phyloP scores from a whole-genome alignment of 2,888 invertebrate genomes.

The Mystacides longicornis region DNA sequence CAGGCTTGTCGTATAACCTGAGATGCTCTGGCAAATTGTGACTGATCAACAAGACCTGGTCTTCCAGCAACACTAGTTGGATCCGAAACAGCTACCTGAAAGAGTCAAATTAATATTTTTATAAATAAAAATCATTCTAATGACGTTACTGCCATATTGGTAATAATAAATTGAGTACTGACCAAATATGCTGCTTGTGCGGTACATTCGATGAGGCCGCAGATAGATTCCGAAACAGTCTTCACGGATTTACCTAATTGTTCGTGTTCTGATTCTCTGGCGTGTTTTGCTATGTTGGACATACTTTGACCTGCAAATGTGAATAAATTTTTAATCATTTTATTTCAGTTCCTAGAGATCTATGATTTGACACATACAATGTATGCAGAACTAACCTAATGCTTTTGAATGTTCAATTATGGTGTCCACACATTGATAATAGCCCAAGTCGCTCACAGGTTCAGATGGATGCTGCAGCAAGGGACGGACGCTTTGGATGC shows the following conservation, averaged over 20 bases:
- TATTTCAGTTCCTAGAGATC: not conserved
- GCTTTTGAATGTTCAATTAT: slow-evolving; percentile 84
- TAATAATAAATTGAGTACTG: slow-evolving; percentile 14
- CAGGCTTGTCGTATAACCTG: slow-evolving; percentile 89
- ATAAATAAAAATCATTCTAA: too few relatives aligned
- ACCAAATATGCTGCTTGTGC: slow-evolving; percentile 91
- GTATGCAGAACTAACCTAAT: slow-evolving; percentile 42
- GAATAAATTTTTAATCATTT: slow-evolving; percentile 12
- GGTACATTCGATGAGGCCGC: slow-evolving; percentile 85
- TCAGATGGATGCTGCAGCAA: slow-evolving; percentile 80
- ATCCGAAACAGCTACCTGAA: slow-evolving; percentile 82
- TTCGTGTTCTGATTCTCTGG: slow-evolving; percentile 79
- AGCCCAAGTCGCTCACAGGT: slow-evolving; percentile 80
- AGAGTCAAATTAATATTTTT: too few relatives aligned
- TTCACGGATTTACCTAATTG: slow-evolving; percentile 78
- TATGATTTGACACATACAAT: too few relatives aligned
- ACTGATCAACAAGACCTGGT: slow-evolving; percentile 82
- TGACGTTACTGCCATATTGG: not conserved
- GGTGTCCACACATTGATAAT: slow-evolving; percentile 88
- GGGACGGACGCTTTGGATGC: slow-evolving; percentile 78
- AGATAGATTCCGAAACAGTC: slow-evolving; percentile 80
- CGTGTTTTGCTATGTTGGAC: slow-evolving; percentile 90
- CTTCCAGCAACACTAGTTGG: slow-evolving; percentile 82
- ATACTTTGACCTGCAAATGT: slow-evolving; percentile 67
- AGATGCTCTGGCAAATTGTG: slow-evolving; percentile 79